Base-by-base conservation (phyloP, 1,140 invertebrate genomes). In the Aphis gossypii region DNA sequence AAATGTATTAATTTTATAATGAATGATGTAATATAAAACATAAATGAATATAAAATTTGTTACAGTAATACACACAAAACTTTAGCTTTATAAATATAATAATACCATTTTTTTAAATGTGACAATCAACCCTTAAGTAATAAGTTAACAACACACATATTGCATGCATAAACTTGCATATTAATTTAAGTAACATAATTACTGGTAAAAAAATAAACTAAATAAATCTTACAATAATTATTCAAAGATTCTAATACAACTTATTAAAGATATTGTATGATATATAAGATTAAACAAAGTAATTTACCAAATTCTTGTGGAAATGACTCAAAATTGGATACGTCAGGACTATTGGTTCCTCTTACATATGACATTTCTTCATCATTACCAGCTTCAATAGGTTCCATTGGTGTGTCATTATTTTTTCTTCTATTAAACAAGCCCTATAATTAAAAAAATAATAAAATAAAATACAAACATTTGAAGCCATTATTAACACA, bases 401-500 rank as follows among this genome's bases (percentile, higher is more conserved):
- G 18, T 44, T 93, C 92, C 4, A 84, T 44, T 20, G 82, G n/a
- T 21, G n/a, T 20, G 3, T 93, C 92, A 44, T 86, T 92, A 48
- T 82, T 93, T 84, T 93, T 93, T 86, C 82, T 93, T 84, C 82
- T 86, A 84, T 86, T 86, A 93, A 93, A 84, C 25, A 93, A 30
- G 14, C 92, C 82, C 92, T 93, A 83, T 38, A 7, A 93, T 56
- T 41, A 41, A 86, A 86, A 84, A 18, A 86, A 56, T 56, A 56
- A 21, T 25, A 25, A 90, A 48, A 76, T 91, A 35, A 20, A 18
- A n/a, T 14, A n/a, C 30, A 76, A n/a, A 51, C 14, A 76, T 76
- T n/a, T 18, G 0, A 76, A n/a, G 14, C 60, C n/a, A 35, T 48
- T 46, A 46, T 46, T 11, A 83, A 51, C 25, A 82, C 23, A 92